Percentiles rank a stretch among this genome's conserved stretches.
These are phyloP conservation scores for Drosophila emarginata DNA, from an alignment of 2,888 invertebrate genomes.

Conservation along the genomic window DNA sequence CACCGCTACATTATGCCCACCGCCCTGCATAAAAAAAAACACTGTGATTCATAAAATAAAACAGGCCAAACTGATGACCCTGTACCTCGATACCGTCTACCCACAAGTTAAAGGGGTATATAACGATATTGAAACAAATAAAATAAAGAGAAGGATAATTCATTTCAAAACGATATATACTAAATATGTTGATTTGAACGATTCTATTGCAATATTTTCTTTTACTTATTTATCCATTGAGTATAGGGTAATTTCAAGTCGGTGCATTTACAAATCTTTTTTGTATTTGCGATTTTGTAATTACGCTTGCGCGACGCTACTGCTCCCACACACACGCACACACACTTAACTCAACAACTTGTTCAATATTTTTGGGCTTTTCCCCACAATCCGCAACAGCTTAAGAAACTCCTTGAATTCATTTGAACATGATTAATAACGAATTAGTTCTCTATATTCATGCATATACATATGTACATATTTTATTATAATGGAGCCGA, in stretches of 20 bases:
- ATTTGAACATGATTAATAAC: slow-evolving; percentile 15
- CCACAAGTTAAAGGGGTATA: background rate
- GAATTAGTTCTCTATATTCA: background rate
- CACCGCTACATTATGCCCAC: slow-evolving; percentile 24
- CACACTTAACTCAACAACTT: slow-evolving; percentile 3
- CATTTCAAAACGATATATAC: too few relatives aligned
- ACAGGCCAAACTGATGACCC: slow-evolving; percentile 45
- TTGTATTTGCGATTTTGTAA: slow-evolving; percentile 63
- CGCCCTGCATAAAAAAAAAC: slow-evolving; percentile 16
- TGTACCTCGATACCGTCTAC: slow-evolving; percentile 35
- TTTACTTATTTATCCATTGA: too few relatives aligned
- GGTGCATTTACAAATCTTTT: slow-evolving; percentile 55
- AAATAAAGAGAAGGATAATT: too few relatives aligned
- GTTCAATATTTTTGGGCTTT: slow-evolving; percentile 27
- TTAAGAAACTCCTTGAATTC: slow-evolving; percentile 17
- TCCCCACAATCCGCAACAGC: slow-evolving; percentile 21
- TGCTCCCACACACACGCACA: slow-evolving; percentile 27
- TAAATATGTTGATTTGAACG: background rate
- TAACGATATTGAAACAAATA: too few relatives aligned
- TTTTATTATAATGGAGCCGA: background rate
- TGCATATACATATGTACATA: background rate
- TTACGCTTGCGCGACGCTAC: slow-evolving; percentile 42
- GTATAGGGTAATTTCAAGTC: background rate
- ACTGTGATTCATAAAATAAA: slow-evolving; percentile 61
- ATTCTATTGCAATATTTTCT: too few relatives aligned